Evolutionary conservation across 1,140 invertebrate species (phyloP), one percentile per base, ranked within the genome.

Genomic region (Delia radicum): DNA sequence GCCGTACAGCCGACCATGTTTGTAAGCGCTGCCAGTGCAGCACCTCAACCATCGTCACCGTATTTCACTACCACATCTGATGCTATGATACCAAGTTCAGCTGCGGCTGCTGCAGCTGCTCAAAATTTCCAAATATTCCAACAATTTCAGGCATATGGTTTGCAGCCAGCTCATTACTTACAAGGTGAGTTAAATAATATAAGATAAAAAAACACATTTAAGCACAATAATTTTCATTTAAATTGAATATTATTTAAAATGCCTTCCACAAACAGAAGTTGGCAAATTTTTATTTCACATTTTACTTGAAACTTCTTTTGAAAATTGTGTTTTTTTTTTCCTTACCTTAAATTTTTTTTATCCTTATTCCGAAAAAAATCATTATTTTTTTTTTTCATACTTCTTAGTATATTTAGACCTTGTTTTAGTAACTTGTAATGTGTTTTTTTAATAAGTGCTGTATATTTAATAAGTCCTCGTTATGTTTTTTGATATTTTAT

Each of bases 91-190:
- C 18, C 65, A 18, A 78, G 80, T 81, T 77, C 78, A 37, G 91
- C 90, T 7, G 89, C 90, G 75, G 89, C 89, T 4, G 88, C 89
- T 21, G 80, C 91, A 55, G 89, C 91, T 37, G 89, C 90, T 31
- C 91, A 91, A 62, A 42, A n/a, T n/a, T 81, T 93, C 78, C 92
- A 94, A 81, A 89, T 94, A 55, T 87, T 94, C 81, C 94, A 94
- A 80, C 94, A 93, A 85, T 89, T 93, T 81, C 93, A 94, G 79
- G 90, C 92, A 29, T 92, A 92, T 74, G 91, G 92, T 28, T 86
- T 94, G 74, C 93, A 94, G 81, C 92, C 93, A 79, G 92, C 93
- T 75, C 92, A 93, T 77, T 86, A 93, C 78, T 79, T 91, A 80
- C 89, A 89, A 86, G 89, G 89, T 79, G 85, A 88, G 84, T 82